Conservation (phyloP, 2,797 vertebrate genomes). For the Molossus alvarezi region DNA sequence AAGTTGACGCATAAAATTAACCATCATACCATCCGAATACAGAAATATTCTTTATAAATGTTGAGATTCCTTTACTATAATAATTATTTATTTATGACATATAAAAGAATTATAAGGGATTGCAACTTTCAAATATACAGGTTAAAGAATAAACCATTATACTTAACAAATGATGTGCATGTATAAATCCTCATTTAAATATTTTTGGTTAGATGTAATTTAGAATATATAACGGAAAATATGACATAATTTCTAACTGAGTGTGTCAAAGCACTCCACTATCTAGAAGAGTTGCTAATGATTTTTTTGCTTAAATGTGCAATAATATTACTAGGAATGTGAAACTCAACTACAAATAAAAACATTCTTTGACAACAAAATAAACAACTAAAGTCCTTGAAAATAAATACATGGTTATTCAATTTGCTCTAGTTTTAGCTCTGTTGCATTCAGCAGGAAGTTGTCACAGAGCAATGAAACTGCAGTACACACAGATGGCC, state of each 20-base stretch:
- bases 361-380: conserved; percentile 56
- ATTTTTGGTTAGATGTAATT: not conserved
- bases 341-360: conserved; percentile 58
- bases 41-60: not conserved
- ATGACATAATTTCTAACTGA: conserved; percentile 55
- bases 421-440: conserved; percentile 75
- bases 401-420: conserved; percentile 62
- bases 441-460: conserved; percentile 75
- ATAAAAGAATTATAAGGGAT: not conserved
- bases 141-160: not conserved
- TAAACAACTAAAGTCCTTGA: conserved; percentile 76
- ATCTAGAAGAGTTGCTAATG: not conserved
- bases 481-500: conserved; percentile 77
- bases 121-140: not conserved
- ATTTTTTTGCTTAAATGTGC: conserved; percentile 52
- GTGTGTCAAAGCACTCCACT: conserved; percentile 11
- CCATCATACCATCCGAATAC: not conserved
- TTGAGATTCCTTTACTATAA: not conserved
- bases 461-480: conserved; percentile 65
- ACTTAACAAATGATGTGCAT: not conserved
- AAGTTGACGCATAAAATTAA: not conserved
- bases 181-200: conserved; percentile 54
- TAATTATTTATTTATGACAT: conserved; percentile 3
- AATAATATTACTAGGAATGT: conserved; percentile 47
- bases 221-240: conserved; percentile 58